These are phyloP conservation scores for Aphelocoma californica DNA, from an alignment of 2,797 vertebrate genomes.

Conservation along the genomic window DNA sequence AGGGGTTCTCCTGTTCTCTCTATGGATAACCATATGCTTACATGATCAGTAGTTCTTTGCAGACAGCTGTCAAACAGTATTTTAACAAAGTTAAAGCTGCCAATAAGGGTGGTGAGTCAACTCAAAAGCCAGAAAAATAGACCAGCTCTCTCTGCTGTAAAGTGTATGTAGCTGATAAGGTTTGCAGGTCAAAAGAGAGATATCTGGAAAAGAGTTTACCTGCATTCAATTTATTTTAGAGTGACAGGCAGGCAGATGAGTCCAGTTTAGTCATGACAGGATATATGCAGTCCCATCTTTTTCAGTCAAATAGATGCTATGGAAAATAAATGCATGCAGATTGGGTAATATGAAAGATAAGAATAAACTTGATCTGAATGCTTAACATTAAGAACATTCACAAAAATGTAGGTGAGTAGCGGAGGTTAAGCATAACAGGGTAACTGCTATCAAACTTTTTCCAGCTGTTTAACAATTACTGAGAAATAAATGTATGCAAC, in stretches of 20 bases:
- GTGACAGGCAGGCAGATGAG: not conserved
- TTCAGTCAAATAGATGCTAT: not conserved
- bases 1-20: not conserved
- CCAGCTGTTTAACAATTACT: not conserved
- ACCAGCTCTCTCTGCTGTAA: not conserved
- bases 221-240: not conserved
- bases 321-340: not conserved
- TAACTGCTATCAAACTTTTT: not conserved
- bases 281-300: not conserved
- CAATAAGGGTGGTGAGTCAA: not conserved
- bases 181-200: not conserved
- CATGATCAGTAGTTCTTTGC: not conserved
- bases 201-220: not conserved
- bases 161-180: not conserved
- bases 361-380: not conserved
- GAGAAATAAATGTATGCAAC: not conserved
- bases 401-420: not conserved
- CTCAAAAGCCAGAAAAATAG: not conserved
- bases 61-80: not conserved
- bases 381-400: not conserved
- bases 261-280: not conserved
- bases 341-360: not conserved
- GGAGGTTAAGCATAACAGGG: not conserved
- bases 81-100: not conserved
- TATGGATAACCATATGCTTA: not conserved